Percentiles rank a stretch among this genome's conserved stretches.
These are phyloP conservation scores for Chionis minor DNA, from an alignment of 2,113 vertebrate species.

Conservation along the genomic window DNA sequence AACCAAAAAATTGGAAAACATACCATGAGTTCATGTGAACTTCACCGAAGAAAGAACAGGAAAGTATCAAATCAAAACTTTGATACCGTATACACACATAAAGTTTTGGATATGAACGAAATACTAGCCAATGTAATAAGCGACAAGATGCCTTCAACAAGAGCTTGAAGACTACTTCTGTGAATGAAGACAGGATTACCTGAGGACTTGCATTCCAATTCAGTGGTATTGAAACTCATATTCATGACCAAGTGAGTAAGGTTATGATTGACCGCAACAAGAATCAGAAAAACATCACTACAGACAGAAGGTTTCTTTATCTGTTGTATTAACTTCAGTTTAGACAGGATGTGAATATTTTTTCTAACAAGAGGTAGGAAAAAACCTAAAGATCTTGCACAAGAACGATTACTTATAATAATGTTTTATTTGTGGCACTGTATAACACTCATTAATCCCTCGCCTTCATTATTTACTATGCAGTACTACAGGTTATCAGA, in stretches of 20 bases:
- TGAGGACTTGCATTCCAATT: not conserved
- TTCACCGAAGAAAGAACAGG: not conserved
- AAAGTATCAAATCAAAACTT: not conserved
- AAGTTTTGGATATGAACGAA: not conserved
- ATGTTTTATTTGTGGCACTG: not conserved
- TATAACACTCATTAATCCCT: not conserved
- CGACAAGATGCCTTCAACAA: not conserved
- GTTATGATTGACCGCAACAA: not conserved
- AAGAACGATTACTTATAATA: not conserved
- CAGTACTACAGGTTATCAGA: not conserved
- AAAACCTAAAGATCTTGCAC: not conserved
- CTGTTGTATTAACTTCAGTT: not conserved
- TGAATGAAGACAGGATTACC: not conserved
- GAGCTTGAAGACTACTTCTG: not conserved
- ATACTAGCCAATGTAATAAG: not conserved
- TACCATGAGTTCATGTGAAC: not conserved
- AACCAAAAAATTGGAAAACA: not conserved
- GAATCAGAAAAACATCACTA: not conserved
- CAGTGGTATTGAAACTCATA: not conserved
- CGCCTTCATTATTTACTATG: not conserved
- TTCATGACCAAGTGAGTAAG: not conserved
- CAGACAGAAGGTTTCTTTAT: not conserved
- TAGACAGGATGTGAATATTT: not conserved
- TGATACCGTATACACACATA: not conserved
- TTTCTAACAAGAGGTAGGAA: not conserved